Percentiles rank a stretch among this genome's conserved stretches.
These are phyloP conservation scores for Drosophila bunnanda DNA, from an alignment of 2,888 invertebrate species.

Conservation along the genomic window DNA sequence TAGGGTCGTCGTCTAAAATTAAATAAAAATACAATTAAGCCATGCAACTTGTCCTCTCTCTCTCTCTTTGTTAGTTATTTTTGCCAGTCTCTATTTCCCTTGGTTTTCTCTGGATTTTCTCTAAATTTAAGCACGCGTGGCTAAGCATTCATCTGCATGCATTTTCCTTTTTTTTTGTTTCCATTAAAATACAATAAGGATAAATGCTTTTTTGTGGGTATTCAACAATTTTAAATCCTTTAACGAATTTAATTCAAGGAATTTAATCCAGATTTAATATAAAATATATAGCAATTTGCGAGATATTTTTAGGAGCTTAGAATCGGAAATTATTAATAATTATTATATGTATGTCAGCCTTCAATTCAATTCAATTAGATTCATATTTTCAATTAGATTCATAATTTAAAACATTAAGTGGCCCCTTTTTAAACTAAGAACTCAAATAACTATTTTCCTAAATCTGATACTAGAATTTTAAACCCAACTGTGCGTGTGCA, in stretches of 20 bases:
- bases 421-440: background rate
- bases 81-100: background rate
- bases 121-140: slow-evolving; percentile 43
- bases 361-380: too few relatives aligned
- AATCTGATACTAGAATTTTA: background rate
- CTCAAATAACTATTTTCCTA: background rate
- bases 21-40: slow-evolving; percentile 74
- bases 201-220: background rate
- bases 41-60: slow-evolving; percentile 7
- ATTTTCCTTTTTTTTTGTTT: slow-evolving; percentile 11
- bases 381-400: too few relatives aligned
- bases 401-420: background rate
- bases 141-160: slow-evolving; percentile 64
- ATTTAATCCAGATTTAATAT: background rate
- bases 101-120: background rate
- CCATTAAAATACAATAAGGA: slow-evolving; percentile 57
- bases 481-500: slow-evolving; percentile 16
- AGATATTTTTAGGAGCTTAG: too few relatives aligned
- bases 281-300: background rate
- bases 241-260: background rate
- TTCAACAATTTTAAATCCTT: too few relatives aligned
- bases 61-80: too few relatives aligned
- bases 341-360: too few relatives aligned
- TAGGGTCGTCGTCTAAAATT: slow-evolving; percentile 51
- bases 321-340: background rate